phyloP scores from a whole-genome alignment of 2,797 vertebrate species.

The Pelochelys cantorii region DNA sequence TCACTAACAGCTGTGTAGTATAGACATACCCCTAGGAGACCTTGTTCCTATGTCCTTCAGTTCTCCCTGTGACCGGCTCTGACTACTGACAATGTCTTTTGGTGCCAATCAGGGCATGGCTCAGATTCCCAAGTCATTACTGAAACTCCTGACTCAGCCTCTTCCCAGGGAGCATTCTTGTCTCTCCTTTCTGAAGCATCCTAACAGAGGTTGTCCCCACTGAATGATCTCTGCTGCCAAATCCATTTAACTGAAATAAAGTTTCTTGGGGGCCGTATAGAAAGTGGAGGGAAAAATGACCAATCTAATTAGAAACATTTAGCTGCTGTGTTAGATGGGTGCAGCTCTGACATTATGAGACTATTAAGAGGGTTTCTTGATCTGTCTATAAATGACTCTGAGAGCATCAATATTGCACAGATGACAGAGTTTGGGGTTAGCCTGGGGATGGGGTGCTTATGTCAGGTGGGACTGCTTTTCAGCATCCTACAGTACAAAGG shows the following conservation, averaged over 20 bases:
- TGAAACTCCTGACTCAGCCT: background rate
- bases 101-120: background rate
- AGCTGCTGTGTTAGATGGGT: background rate
- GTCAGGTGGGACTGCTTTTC: background rate
- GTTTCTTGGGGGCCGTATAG: background rate
- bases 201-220: background rate
- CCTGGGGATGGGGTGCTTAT: background rate
- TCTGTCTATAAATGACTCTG: background rate
- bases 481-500: background rate
- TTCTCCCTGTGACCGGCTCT: background rate
- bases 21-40: background rate
- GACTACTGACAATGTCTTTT: background rate
- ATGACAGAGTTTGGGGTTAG: background rate
- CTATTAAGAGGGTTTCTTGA: background rate
- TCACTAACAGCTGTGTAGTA: no score
- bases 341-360: background rate
- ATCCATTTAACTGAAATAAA: background rate
- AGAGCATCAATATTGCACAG: background rate
- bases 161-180: background rate
- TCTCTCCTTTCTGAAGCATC: background rate
- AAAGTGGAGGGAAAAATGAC: background rate
- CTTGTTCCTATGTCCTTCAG: background rate
- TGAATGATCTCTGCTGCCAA: accelerated
- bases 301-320: background rate
- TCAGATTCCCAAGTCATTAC: background rate